Base-by-base conservation (phyloP, 2,888 invertebrate genomes). In the Stenolophus ochropezus region DNA sequence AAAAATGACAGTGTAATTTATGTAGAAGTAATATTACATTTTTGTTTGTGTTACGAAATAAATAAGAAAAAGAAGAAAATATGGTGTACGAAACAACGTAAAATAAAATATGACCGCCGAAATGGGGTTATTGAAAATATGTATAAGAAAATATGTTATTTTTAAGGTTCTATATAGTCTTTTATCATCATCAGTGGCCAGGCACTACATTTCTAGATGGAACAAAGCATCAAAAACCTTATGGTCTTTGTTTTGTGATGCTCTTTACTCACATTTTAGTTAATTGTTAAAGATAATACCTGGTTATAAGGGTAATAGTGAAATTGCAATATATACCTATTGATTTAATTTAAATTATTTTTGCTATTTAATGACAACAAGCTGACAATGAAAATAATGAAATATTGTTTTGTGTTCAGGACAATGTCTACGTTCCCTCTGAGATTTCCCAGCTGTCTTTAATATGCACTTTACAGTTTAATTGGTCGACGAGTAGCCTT, bases 401-500 rank as follows among this genome's bases (percentile, higher is more conserved):
- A 42, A 42, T 42, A 42, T 42, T 42, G 33, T 11, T 11, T 3
- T 42, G 11, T 11, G 8, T 2, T 42, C 33, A 11, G 8, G 8
- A 42, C 33, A 42, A 11, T 42, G 33, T 42, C 33, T 42, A 42
- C 11, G 33, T 11, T 3, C 33, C 11, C 33, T 8, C 25, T 61
- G 25, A 25, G 61, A 61, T 61, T 61, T 61, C 3, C 61, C 61
- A 61, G 61, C 61, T 61, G 61, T 23, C 61, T 25, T 61, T 61
- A 25, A 61, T 61, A 61, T 61, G 61, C 61, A 61, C 11, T 61
- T 61, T 61, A 61, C 61, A 61, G 11, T 61, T 61, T 61, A 61
- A 61, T 61, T 61, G 25, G 61, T 2, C 61, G 61, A 61, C 23
- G 14, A 61, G 61, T 61, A 23, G 61, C 61, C 61, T 61, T 61